Conservation (phyloP, 1,140 invertebrate genomes). For the Heterodera schachtii region DNA sequence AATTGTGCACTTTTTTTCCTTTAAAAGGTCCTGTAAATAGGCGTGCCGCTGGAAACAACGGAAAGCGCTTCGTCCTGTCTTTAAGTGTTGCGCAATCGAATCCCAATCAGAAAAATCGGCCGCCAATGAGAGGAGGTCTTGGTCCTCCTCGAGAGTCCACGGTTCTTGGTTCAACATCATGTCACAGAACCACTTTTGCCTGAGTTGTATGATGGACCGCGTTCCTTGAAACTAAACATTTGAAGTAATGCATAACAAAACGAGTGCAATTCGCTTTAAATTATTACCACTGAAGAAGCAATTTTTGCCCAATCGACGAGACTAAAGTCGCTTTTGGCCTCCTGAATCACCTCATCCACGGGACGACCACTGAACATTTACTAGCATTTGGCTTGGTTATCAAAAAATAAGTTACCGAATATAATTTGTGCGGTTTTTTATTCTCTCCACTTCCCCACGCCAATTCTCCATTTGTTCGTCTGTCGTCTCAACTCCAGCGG, state of each 20-base stretch:
- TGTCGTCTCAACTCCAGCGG: slow-evolving; percentile 33
- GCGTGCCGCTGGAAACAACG: slow-evolving; percentile 44
- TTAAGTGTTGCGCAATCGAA: slow-evolving; percentile 30
- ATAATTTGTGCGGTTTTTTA: slow-evolving; percentile 37
- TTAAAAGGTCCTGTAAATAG: slow-evolving; percentile 27
- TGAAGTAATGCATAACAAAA: not conserved
- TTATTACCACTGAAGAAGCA: slow-evolving; percentile 38
- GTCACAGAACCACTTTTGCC: slow-evolving; percentile 48
- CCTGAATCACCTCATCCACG: slow-evolving; percentile 15
- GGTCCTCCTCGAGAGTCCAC: slow-evolving; percentile 45
- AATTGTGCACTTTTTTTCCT: slow-evolving; percentile 18
- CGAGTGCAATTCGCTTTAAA: too few species aligned
- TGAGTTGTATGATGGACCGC: slow-evolving; percentile 41
- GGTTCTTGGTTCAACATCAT: slow-evolving; percentile 15
- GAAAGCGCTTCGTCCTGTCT: slow-evolving; percentile 33
- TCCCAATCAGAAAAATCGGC: slow-evolving; percentile 46
- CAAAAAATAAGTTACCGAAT: slow-evolving; percentile 26
- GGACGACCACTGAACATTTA: slow-evolving; percentile 17
- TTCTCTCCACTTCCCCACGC: slow-evolving; percentile 34
- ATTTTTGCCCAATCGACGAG: slow-evolving; percentile 47
- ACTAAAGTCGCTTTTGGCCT: slow-evolving; percentile 17
- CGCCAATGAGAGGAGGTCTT: slow-evolving; percentile 18
- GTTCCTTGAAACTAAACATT: slow-evolving; percentile 39
- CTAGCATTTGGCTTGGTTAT: not conserved
- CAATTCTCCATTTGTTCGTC: slow-evolving; percentile 29